Evolutionary conservation across 1,140 invertebrate genomes (phyloP), one percentile per base, ranked within the genome.

Genomic region (Sarcophaga bullata): DNA sequence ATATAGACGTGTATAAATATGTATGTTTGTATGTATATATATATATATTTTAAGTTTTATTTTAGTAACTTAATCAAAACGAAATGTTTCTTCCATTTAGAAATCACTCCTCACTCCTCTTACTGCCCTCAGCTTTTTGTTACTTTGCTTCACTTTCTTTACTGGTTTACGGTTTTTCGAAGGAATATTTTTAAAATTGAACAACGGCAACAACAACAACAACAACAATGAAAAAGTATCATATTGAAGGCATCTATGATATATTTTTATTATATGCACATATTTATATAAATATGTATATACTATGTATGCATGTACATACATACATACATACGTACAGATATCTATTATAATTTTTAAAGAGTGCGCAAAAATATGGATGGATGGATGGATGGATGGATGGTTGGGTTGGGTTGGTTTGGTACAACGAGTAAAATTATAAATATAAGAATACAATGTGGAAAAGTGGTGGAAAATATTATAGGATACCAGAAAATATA

Each of bases 61-160:
- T 68, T 68, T 68, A 68, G 62, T 68, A 68, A 68, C 62, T 68
- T 9, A 68, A 68, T 19, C 6, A 68, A 68, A 68, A 25, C 8
- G 17, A 68, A 68, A 25, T 68, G 62, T 25, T 68, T 68, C 62
- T 7, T 68, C 19, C 62, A 8, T 17, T 58, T 58, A 15, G 13
- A 10, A 10, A 52, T 52, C 13, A 10, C 13, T 58, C n/a, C n/a
- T 52, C 13, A 10, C 13, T 58, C n/a, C n/a, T 58, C n/a, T 58
- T 58, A 15, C 25, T 37, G 25, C 25, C 25, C 25, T 37, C 25
- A 37, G 1, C 25, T 37, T 37, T 37, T 58, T 58, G 1, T 52
- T 37, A 37, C 25, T 58, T 58, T 58, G 13, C 11, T 58, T 13
- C 11, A 6, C n/a, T 58, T 58, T 58, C n/a, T 15, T 58, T 58